Base-by-base conservation (phyloP, 2,888 invertebrate genomes). In the Agrotis clavis region DNA sequence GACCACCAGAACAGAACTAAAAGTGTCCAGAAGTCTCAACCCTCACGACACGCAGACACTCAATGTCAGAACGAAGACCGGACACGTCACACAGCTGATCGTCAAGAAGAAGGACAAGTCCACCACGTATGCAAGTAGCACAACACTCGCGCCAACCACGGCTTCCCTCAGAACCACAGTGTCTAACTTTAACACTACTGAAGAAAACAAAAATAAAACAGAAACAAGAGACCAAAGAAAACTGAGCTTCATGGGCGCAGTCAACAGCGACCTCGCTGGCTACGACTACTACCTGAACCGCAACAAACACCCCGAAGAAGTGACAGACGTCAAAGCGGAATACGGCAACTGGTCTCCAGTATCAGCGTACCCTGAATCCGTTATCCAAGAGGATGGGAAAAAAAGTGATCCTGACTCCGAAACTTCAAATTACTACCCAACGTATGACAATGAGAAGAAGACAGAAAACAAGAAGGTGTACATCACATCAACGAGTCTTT, bases 11-110 rank as follows among this genome's bases (percentile, higher is more conserved):
- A 98, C 98, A 0, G 97, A 98, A 90, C 94, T 98, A 57, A 98
- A 98, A 90, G 98, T 98, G 25, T 97, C 98, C 2, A 96, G 98
- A 77, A 98, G 98, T 89, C 95, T 98, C 19, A 97, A 98, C 90
- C 98, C 98, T 0, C 97, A 97, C 35, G 97, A 98, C 79, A 98
- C 98, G 61, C 98, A 98, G 89, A 98, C 98, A 50, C 93, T 98
- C 56, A 98, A 97, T 87, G 98, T 98, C 0, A 97, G 97, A 86
- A 98, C 98, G 0, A 97, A 97, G 88, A 97, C 97, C 30, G 98
- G 98, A 3, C 97, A 97, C 74, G 94, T 98, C 35, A 98, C 98
- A 0, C 98, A 98, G 84, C 94, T 98, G 16, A 97, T 98, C 57
- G 98, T 98, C 7, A 98, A 98, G 91, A 97, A 97, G 87, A 96